Base-by-base conservation (phyloP, 2,888 invertebrate genomes). In the Adelognathus sp. region DNA sequence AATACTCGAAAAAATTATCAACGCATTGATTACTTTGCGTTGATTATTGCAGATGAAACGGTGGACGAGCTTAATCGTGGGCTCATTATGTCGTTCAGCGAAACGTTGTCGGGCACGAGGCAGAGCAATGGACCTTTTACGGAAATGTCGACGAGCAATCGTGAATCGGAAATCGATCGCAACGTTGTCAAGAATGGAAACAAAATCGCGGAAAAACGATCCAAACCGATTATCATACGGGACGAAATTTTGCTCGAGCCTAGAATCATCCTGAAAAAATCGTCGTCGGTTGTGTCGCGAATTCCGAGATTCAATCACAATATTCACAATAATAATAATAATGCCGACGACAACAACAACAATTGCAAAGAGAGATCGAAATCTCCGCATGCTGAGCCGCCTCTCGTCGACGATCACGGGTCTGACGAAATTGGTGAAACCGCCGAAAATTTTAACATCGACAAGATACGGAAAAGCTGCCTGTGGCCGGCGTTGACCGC, bases 401-500 rank as follows among this genome's bases (percentile, higher is more conserved):
- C n/a, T n/a, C n/a, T n/a, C 7, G 7, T 3, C 1, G 14, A 24
- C 5, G 27, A 14, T 1, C 3, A 67, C 7, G n/a, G 9, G 14
- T 16, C 39, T 2, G 31, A 31, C 9, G 6, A 0, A 18, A n/a
- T 1, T 9, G 1, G n/a, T n/a, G n/a, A 21, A 27, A 11, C 2
- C 7, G 11, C n/a, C 0, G 33, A 24, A 7, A 0, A 54, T 2
- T 3, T 24, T 1, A 11, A 2, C 2, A n/a, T 16, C 9, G 33
- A 29, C 9, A 36, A 5, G 2, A 54, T 73, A 2, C 11, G 18
- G n/a, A 24, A 56, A 0, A 73, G 64, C 11, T 33, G 27, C 46
- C 3, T 64, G 11, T 73, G 73, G 73, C 46, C 64, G 0, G n/a
- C 29, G 14, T 18, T 64, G 11, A 46, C n/a, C n/a, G 11, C n/a